phyloP scores from a whole-genome alignment of 2,113 vertebrate genomes.

The Glaucomys volans region DNA sequence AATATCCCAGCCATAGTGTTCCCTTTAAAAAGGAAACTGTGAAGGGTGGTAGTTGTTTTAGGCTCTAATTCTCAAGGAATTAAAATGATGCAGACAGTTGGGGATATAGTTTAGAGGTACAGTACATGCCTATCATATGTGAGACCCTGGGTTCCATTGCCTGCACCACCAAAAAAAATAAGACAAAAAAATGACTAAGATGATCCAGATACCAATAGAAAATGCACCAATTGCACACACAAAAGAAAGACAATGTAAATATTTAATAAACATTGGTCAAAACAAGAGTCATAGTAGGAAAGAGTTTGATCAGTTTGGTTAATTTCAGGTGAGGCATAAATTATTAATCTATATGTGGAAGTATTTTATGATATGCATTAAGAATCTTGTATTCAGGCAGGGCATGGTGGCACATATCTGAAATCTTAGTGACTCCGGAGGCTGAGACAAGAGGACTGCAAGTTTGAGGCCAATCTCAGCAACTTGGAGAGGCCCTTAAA shows the following conservation, averaged over 20 bases:
- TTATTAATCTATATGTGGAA: background rate
- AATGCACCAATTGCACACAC: background rate
- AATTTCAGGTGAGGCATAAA: background rate
- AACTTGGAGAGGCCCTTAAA: too few relatives aligned
- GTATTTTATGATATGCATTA: background rate
- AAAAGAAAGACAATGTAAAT: background rate
- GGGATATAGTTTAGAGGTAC: too few relatives aligned
- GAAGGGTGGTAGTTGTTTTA: background rate
- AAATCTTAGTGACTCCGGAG: too few relatives aligned
- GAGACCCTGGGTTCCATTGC: too few relatives aligned
- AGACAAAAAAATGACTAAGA: too few relatives aligned
- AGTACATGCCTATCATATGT: too few relatives aligned
- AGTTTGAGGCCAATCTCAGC: too few relatives aligned
- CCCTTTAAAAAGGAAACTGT: slow-evolving; percentile 6
- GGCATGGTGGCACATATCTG: too few relatives aligned
- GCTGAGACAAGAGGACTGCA: too few relatives aligned
- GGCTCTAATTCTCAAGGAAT: background rate
- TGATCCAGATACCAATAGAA: background rate
- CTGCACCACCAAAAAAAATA: too few relatives aligned
- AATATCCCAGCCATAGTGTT: background rate
- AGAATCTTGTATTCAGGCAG: background rate
- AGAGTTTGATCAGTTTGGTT: background rate
- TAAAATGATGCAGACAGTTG: background rate
- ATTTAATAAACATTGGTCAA: background rate
- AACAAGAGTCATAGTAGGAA: background rate